phyloP scores from a whole-genome alignment of 1,140 invertebrate genomes.

The Drosophila arawakana region DNA sequence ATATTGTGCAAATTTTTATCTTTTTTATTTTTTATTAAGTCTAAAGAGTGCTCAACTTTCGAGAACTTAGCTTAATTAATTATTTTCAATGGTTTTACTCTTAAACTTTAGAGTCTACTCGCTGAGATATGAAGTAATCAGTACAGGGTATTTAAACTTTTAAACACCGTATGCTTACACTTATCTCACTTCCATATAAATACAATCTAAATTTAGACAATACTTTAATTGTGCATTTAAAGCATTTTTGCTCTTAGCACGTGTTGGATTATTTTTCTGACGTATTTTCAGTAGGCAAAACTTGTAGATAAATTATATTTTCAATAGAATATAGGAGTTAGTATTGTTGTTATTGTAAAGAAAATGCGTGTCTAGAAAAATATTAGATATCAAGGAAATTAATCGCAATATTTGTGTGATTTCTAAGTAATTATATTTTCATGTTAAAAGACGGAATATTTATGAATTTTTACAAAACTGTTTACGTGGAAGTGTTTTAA shows the following conservation, averaged over 20 bases:
- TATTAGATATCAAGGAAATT: not conserved
- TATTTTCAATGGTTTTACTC: not conserved
- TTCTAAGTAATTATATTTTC: constrained; percentile 10
- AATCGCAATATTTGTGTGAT: not conserved
- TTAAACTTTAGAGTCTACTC: not conserved
- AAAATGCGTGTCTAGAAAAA: no score
- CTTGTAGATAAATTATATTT: not conserved
- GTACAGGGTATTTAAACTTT: constrained; percentile 1
- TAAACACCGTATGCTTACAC: not conserved
- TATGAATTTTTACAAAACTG: not conserved
- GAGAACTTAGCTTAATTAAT: not conserved
- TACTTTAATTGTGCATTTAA: constrained; percentile 25
- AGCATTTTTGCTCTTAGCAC: constrained; percentile 24
- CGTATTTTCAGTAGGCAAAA: not conserved
- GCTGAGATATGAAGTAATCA: no score
- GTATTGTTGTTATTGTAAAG: no score
- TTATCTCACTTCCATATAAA: constrained; percentile 17
- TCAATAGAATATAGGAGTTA: not conserved
- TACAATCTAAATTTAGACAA: constrained; percentile 46
- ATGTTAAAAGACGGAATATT: constrained; percentile 21
- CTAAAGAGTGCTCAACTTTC: not conserved
- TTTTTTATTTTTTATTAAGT: not conserved
- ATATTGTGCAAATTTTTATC: not conserved
- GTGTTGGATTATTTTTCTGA: constrained; percentile 15
- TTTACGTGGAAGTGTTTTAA: constrained; percentile 16